A percentile compares a stretch with the other conserved stretches of the same genome.
These are phyloP conservation scores for Axinella damicornis DNA, from an alignment of 37 sponge, comb jelly and placozoan species.

Conservation along the genomic window DNA sequence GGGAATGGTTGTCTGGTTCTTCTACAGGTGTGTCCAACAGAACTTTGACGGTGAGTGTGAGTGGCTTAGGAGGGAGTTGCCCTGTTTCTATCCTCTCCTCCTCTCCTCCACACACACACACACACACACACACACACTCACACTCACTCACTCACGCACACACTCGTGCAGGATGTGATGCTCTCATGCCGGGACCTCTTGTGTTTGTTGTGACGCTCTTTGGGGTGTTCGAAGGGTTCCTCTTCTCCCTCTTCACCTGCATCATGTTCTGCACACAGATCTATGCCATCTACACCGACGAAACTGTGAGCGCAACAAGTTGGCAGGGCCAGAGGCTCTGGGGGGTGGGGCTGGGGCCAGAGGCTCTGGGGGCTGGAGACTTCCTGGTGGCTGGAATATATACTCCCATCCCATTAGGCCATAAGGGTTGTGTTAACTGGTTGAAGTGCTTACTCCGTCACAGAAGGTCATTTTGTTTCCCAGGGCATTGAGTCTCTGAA, in stretches of 20 bases:
- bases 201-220: constrained; percentile 87
- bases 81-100: too few relatives aligned
- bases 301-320: constrained; percentile 80
- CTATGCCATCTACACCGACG: constrained; percentile 92
- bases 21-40: constrained; percentile 65
- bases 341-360: too few relatives aligned
- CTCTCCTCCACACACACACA: too few relatives aligned
- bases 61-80: too few relatives aligned
- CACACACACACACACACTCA: too few relatives aligned
- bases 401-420: too few relatives aligned
- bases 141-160: too few relatives aligned
- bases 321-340: too few relatives aligned
- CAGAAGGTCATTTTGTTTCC: background rate
- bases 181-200: constrained; percentile 82
- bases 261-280: constrained; percentile 98
- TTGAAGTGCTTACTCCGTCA: too few relatives aligned
- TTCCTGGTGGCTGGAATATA: too few relatives aligned
- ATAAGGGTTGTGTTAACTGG: too few relatives aligned
- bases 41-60: constrained; percentile 76
- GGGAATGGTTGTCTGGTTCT: constrained; percentile 64
- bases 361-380: too few relatives aligned
- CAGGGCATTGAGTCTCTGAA: constrained; percentile 90
- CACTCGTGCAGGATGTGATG: constrained; percentile 82
- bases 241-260: constrained; percentile 96
- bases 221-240: constrained; percentile 91